Percentiles rank a stretch among this genome's conserved stretches.
Conservation (phyloP, 2,113 vertebrate genomes). For the Lepus europaeus region DNA sequence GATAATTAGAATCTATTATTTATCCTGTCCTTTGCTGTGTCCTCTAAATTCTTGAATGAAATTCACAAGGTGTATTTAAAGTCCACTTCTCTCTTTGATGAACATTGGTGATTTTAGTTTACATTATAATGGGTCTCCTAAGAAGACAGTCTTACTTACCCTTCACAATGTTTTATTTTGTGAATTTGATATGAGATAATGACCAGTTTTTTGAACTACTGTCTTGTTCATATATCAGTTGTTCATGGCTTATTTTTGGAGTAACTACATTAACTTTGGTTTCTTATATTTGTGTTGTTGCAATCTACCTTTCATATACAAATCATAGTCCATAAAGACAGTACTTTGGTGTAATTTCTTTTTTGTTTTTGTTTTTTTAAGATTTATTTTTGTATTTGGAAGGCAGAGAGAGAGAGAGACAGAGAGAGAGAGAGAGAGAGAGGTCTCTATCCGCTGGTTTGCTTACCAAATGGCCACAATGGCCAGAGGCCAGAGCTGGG, state of each 20-base stretch:
- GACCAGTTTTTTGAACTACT: not conserved
- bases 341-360: slow-evolving; percentile 20
- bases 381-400: too few relatives aligned
- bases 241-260: slow-evolving; percentile 50
- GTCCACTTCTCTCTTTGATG: slow-evolving; percentile 68
- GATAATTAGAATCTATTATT: slow-evolving; percentile 82
- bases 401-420: too few relatives aligned
- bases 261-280: not conserved
- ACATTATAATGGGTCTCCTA: slow-evolving; percentile 62
- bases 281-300: not conserved
- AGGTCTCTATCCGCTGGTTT: too few relatives aligned
- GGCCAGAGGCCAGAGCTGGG: too few relatives aligned
- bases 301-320: not conserved
- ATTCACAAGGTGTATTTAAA: slow-evolving; percentile 72
- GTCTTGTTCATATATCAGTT: not conserved
- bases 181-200: slow-evolving; percentile 32
- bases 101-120: slow-evolving; percentile 70
- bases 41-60: slow-evolving; percentile 83
- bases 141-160: slow-evolving; percentile 46
- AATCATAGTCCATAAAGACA: slow-evolving; percentile 3
- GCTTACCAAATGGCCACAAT: too few relatives aligned
- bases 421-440: too few relatives aligned
- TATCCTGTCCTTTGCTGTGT: slow-evolving; percentile 84
- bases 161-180: not conserved
- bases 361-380: too few relatives aligned